Conservation (phyloP, 1,140 invertebrate species). For the Mesaphorura yosii region DNA sequence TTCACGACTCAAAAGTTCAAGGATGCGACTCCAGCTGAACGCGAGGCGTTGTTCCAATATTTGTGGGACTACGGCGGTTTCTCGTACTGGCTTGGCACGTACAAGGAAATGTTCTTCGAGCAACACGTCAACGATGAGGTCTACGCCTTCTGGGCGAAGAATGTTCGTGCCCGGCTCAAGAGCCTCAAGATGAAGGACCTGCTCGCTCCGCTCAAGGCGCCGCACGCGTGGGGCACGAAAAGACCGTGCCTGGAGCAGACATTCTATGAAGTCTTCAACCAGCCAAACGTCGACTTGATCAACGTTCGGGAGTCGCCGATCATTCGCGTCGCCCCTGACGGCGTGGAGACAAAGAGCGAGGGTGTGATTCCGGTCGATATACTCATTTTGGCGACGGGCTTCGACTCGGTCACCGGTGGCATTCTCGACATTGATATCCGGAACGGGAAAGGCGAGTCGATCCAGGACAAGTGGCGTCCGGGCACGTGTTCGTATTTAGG, state of each 20-base stretch:
- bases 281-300: slow-evolving; percentile 11
- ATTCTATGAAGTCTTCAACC: slow-evolving; percentile 16
- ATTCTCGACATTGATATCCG: slow-evolving; percentile 7
- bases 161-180: background rate
- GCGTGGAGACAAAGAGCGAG: background rate
- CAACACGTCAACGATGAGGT: slow-evolving; percentile 4
- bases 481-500: slow-evolving; percentile 1
- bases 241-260: background rate
- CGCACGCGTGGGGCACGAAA: slow-evolving; percentile 6
- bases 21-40: background rate
- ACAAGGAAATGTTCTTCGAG: background rate
- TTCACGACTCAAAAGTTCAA: background rate
- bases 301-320: slow-evolving; percentile 10
- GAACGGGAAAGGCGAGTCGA: background rate
- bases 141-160: slow-evolving; percentile 1
- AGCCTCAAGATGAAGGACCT: background rate
- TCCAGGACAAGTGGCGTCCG: slow-evolving; percentile 3
- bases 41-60: background rate
- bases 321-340: background rate
- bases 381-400: slow-evolving; percentile 6
- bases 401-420: slow-evolving; percentile 10
- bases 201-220: background rate
- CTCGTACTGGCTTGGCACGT: background rate
- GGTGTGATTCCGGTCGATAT: slow-evolving; percentile 2
- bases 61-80: background rate